phyloP scores from a whole-genome alignment of 2,113 vertebrate genomes.

The Microtus ochrogaster region DNA sequence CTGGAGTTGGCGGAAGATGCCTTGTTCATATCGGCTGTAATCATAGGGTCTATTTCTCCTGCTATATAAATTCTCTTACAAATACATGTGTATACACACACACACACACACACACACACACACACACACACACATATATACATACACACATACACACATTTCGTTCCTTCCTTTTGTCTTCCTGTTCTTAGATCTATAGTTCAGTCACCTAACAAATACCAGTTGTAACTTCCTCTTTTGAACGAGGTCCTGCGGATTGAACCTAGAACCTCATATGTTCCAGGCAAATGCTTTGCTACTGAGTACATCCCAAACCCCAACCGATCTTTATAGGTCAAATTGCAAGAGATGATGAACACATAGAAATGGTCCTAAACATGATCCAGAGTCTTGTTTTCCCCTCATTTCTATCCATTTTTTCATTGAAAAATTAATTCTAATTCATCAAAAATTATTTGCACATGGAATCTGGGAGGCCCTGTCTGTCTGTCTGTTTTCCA shows the following conservation, averaged over 20 bases:
- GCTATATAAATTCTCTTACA: neutral
- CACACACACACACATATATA: too few relatives aligned
- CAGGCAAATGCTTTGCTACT: neutral
- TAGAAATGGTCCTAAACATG: neutral
- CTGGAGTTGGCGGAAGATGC: constrained; percentile 12
- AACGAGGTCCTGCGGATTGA: neutral
- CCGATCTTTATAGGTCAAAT: neutral
- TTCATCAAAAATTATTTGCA: neutral
- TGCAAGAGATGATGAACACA: neutral
- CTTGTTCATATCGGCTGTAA: constrained; percentile 1
- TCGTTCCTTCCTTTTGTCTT: neutral
- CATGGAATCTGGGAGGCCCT: too few relatives aligned
- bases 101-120: too few relatives aligned
- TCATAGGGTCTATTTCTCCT: neutral
- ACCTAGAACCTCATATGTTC: neutral
- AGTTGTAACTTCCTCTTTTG: neutral
- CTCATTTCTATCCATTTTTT: too few relatives aligned
- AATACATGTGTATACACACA: too few relatives aligned
- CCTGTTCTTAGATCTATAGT: neutral
- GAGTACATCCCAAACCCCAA: neutral
- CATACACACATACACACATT: neutral
- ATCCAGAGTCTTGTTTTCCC: rapidly evolving
- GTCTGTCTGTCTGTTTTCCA: neutral
- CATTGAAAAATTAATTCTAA: neutral
- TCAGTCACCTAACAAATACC: neutral